Base-by-base conservation (phyloP, 2,888 invertebrate species). In the Poecilobothrus nobilitatus region DNA sequence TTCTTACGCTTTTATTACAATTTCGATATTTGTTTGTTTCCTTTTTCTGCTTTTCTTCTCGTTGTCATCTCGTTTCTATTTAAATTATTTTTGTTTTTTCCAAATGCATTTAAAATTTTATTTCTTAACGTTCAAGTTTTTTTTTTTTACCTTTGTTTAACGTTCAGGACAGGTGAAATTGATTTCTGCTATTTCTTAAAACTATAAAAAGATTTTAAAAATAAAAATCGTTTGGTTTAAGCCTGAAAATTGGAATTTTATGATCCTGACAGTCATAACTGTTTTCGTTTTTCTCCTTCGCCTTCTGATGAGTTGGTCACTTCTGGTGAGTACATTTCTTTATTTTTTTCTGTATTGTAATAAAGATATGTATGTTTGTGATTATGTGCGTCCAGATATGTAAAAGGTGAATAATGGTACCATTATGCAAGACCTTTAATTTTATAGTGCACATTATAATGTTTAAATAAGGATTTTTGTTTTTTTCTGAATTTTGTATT, bases 231-330 rank as follows among this genome's bases (percentile, higher is more conserved):
- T 33, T 27, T 63, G 9, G 3, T 62, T 62, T 62, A 21, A 62
- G 15, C 63, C 53, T 63, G 53, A 53, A 53, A 53, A 53, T 53
- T 63, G 63, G 27, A 18, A 18, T 65, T 65, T 65, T 65, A 65
- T 10, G 65, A 65, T 65, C 65, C 65, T 65, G 18, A 65, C 65
- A 65, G 65, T 65, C 65, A 34, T n/a, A 65, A 65, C n/a, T 20
- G 15, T 53, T n/a, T 53, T 53, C 18, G 18, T 6, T 18, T 9
- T 53, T 53, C 18, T 53, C 18, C 18, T 53, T 53, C 18, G 9
- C 18, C 15, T 53, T 15, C 18, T 53, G 18, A n/a, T 18, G n/a
- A 2, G 9, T 53, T 53, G 53, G 53, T 53, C 53, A 53, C 15
- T 53, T 53, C 41, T 12, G 9, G 53, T 53, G 53, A 53, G 18